Percentiles rank a stretch among this genome's conserved stretches.
Conservation (phyloP, 2,888 invertebrate genomes). For the Steinernema hermaphroditum region DNA sequence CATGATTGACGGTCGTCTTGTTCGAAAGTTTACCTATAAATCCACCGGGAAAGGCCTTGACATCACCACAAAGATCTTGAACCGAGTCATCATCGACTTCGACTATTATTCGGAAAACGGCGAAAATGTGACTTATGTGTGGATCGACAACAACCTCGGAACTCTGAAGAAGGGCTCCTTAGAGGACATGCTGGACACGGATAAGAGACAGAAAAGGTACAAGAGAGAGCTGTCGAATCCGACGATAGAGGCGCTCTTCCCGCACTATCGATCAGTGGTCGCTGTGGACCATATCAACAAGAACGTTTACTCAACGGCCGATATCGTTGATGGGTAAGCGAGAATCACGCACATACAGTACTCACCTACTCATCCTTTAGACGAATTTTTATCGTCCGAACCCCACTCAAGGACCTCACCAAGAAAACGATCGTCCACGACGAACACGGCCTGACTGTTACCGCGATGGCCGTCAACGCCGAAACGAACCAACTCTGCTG, state of each 20-base stretch:
- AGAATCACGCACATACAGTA: too few species aligned
- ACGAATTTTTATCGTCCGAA: neutral
- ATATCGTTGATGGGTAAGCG: neutral
- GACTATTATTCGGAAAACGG: constrained; percentile 34
- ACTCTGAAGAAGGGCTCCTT: neutral
- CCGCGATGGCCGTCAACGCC: neutral
- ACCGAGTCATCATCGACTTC: constrained; percentile 18
- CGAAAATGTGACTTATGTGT: constrained; percentile 32
- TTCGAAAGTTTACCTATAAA: constrained; percentile 28
- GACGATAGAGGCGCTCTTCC: constrained; percentile 2
- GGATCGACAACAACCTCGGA: constrained; percentile 18
- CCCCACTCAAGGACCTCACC: neutral
- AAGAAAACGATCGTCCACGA: neutral
- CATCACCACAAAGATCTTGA: constrained; percentile 16
- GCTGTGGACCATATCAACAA: constrained; percentile 37
- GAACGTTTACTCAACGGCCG: constrained; percentile 32
- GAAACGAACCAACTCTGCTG: constrained; percentile 18
- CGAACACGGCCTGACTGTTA: neutral
- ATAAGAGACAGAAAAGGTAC: neutral
- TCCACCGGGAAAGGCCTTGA: constrained; percentile 9
- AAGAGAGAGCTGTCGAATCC: neutral
- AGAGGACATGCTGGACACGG: constrained; percentile 7
- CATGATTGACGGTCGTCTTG: constrained; percentile 30
- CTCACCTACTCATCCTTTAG: neutral
- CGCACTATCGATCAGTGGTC: neutral